These are phyloP conservation scores for Etia nguti DNA, from an alignment of 2,113 vertebrate genomes.

Conservation along the genomic window DNA sequence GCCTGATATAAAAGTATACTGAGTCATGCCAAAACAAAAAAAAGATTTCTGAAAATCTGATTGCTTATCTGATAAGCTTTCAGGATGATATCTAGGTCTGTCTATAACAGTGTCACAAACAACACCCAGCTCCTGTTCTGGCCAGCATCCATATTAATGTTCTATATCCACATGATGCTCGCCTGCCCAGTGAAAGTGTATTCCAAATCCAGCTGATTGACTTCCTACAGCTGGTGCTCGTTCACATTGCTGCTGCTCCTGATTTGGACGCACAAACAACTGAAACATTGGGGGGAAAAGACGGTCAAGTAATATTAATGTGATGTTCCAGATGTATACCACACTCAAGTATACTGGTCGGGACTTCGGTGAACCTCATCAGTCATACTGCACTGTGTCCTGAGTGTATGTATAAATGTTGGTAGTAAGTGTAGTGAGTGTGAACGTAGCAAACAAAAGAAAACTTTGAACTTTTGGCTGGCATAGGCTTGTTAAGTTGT, in stretches of 20 bases:
- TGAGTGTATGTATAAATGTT: not conserved
- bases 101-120: not conserved
- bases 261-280: not conserved
- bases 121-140: not conserved
- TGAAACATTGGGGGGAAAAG: not conserved
- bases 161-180: not conserved
- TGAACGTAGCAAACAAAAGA: not conserved
- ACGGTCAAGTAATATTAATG: not conserved
- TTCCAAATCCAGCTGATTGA: not conserved
- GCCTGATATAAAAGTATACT: not conserved
- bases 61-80: not conserved
- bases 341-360: not conserved
- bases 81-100: not conserved
- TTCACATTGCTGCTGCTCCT: not conserved
- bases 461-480: not conserved
- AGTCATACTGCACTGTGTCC: not conserved
- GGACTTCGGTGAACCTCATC: not conserved
- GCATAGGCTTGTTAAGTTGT: not conserved
- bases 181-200: not conserved
- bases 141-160: not conserved
- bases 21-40: not conserved
- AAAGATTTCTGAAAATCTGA: not conserved
- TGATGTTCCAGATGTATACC: not conserved
- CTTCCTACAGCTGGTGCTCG: not conserved
- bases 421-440: not conserved